Percentiles rank a stretch among this genome's conserved stretches.
These are phyloP conservation scores for Hyles lineata DNA, from an alignment of 2,888 invertebrate species.

Conservation along the genomic window DNA sequence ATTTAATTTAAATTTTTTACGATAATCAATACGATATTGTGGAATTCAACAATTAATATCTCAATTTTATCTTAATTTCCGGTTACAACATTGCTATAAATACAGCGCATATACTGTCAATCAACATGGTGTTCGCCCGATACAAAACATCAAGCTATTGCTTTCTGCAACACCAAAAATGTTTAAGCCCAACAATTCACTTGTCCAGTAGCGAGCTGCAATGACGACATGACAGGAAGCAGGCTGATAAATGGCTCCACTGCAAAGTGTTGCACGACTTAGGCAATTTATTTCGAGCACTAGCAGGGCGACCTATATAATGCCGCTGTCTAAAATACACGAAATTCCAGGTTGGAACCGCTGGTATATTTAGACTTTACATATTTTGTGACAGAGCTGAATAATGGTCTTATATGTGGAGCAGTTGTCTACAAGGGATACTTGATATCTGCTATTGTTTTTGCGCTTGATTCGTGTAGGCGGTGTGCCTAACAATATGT, in stretches of 20 bases:
- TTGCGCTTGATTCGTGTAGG: no score
- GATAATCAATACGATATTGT: no score
- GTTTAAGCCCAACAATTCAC: background rate
- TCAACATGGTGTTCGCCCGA: no score
- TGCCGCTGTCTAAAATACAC: conserved; percentile 10
- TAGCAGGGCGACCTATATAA: conserved; percentile 6
- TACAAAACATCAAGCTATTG: no score
- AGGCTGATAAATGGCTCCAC: background rate
- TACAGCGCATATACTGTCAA: no score
- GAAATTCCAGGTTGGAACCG: conserved; percentile 15
- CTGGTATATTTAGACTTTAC: conserved; percentile 3
- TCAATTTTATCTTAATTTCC: no score
- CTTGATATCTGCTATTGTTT: no score
- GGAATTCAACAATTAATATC: no score
- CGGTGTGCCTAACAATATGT: no score
- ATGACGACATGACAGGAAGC: conserved; percentile 2
- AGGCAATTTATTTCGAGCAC: conserved; percentile 24
- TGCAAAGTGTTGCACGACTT: background rate
- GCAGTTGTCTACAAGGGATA: no score
- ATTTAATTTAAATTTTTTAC: no score
- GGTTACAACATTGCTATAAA: no score
- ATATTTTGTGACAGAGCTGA: conserved; percentile 4
- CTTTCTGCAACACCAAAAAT: background rate
- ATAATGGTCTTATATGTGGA: background rate
- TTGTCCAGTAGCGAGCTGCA: background rate